Evolutionary conservation across 53 echinoderm and acorn worm genomes (phyloP).

Genomic region (Mesocentrotus franciscanus): DNA sequence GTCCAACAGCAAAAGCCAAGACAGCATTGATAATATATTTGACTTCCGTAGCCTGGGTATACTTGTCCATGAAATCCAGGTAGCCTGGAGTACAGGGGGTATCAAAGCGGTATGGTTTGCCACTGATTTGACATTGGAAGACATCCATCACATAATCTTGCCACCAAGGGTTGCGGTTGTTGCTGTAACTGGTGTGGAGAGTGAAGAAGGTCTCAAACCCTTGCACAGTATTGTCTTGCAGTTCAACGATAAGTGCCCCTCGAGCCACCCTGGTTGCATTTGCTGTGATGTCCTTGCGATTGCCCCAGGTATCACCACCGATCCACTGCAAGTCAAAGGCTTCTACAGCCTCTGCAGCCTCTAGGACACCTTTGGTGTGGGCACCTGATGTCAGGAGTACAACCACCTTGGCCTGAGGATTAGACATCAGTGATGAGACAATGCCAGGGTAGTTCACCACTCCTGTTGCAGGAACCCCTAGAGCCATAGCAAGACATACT

Average conservation of each 20-base stretch:
- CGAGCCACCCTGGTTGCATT: slow-evolving; percentile 69
- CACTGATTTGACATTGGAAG: slow-evolving; percentile 77
- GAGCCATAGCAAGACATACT: slow-evolving; percentile 85
- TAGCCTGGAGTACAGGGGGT: slow-evolving; percentile 6
- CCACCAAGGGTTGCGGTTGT: slow-evolving; percentile 93
- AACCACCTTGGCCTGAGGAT: slow-evolving; percentile 77
- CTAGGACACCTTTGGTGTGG: slow-evolving; percentile 73
- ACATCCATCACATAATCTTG: slow-evolving; percentile 75
- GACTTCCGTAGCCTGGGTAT: slow-evolving; percentile 76
- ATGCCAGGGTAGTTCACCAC: slow-evolving; percentile 58
- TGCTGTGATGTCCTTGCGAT: slow-evolving; percentile 72
- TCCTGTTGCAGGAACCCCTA: slow-evolving; percentile 44
- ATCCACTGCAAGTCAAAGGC: slow-evolving; percentile 85
- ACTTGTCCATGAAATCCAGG: slow-evolving; percentile 69
- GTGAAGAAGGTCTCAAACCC: slow-evolving; percentile 78
- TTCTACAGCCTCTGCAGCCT: slow-evolving; percentile 74
- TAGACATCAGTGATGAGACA: slow-evolving; percentile 62
- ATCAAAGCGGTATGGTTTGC: slow-evolving; percentile 27
- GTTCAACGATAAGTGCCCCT: slow-evolving; percentile 76
- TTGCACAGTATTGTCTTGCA: slow-evolving; percentile 58
- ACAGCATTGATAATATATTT: slow-evolving; percentile 84
- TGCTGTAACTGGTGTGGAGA: slow-evolving; percentile 62
- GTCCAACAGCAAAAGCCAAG: slow-evolving; percentile 77
- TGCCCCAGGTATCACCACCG: slow-evolving; percentile 92
- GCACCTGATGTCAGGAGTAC: slow-evolving; percentile 81